Evolutionary conservation across 2,113 vertebrate species (phyloP).

Genomic region (Cyrtonyx montezumae): DNA sequence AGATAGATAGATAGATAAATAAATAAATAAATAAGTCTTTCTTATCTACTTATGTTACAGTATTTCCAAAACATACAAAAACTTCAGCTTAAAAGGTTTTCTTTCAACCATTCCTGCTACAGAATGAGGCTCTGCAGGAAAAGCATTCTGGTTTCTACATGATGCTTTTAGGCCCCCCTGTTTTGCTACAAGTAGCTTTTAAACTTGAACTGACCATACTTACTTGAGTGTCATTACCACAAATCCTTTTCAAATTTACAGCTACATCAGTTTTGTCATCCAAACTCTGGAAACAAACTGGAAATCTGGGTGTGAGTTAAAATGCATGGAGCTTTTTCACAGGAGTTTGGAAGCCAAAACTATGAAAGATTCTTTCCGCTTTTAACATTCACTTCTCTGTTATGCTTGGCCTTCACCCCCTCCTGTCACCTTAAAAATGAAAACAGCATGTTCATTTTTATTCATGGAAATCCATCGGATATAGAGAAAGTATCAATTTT

Average conservation of each 20-base stretch:
- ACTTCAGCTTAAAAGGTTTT: background rate
- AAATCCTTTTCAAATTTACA: background rate
- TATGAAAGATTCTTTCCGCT: constrained; percentile 57
- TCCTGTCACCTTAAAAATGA: constrained; percentile 63
- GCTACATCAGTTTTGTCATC: background rate
- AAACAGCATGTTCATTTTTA: constrained; percentile 64
- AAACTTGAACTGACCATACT: background rate
- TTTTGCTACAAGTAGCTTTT: background rate
- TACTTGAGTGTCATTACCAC: background rate
- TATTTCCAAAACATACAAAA: background rate
- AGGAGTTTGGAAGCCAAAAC: constrained; percentile 22
- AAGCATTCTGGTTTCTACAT: background rate
- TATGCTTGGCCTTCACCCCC: constrained; percentile 44
- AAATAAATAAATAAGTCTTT: background rate
- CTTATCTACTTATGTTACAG: background rate
- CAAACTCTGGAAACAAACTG: constrained; percentile 8
- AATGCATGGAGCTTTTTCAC: background rate
- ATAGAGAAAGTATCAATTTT: background rate
- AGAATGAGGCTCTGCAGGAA: background rate
- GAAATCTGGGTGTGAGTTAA: constrained; percentile 26
- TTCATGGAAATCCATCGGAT: constrained; percentile 46
- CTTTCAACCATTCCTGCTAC: background rate
- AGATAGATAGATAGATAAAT: too few relatives aligned
- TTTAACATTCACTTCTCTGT: constrained; percentile 37
- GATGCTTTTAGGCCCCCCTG: background rate